Base-by-base conservation (phyloP, 2,797 vertebrate genomes). In the Sebastes miniatus region DNA sequence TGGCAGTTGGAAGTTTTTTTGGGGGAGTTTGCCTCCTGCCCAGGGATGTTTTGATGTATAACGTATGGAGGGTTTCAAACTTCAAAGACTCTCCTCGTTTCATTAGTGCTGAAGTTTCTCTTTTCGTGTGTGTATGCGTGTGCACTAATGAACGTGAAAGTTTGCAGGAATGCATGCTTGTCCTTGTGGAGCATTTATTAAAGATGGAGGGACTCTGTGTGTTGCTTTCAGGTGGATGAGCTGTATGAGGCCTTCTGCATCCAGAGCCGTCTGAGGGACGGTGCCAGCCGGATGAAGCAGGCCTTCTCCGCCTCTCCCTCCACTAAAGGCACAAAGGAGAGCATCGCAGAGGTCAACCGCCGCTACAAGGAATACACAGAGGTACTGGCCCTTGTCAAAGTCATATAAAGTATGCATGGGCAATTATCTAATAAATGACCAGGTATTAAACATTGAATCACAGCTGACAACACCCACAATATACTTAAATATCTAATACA, bases 201-300 rank as follows among this genome's bases (percentile, higher is more conserved):
- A 88, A 77, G 69, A 50, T 52, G 64, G 47, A 64, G 47, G 54
- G n/a, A 13, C n/a, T 75, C 20, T 83, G 67, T 56, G 59, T 69
- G 4, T 74, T 76, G 29, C 12, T 4, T 62, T n/a, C 92, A 99
- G 99, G 96, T 99, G 77, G 99, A 99, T n/a, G 99, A 99, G 91
- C 95, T 99, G 83, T 99, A 98, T 0, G 99, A 99, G 93, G 98
- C 97, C 1, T 99, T 99, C 80, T 99, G 98, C 84, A 99, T 99
- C 94, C 98, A 99, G 92, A 96, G 97, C 69, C 96, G 97, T 18
- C 96, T 99, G 88, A 96, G 97, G 59, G 99, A 99, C 1, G 99
- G 99, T 1, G 99, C 99, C 89, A 97, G 92, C 88, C 97, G 98
- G 89, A 99, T 99, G 99, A 99, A 99, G 90, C 98, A 98, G 92